phyloP scores from a whole-genome alignment of 1,140 invertebrate genomes.

The Calephelis virginiensis region DNA sequence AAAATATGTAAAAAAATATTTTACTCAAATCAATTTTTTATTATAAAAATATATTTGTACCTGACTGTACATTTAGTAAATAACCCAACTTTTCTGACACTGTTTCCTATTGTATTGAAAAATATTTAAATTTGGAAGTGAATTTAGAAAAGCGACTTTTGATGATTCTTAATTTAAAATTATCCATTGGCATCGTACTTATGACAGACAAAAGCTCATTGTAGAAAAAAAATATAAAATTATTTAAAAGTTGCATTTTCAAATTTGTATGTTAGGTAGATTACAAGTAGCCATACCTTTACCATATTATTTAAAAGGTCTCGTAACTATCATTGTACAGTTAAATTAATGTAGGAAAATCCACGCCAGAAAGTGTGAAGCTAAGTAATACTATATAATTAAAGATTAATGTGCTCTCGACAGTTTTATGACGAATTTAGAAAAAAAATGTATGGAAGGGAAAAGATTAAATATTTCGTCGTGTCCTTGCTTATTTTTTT shows the following conservation, averaged over 20 bases:
- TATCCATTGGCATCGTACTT: constrained; percentile 45
- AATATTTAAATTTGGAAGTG: background rate
- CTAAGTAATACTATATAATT: constrained; percentile 75
- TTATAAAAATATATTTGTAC: background rate
- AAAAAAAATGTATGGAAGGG: constrained; percentile 73
- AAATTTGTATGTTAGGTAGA: constrained; percentile 31
- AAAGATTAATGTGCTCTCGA: constrained; percentile 74
- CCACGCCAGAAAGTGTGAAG: constrained; percentile 66
- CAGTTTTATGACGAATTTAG: constrained; percentile 77
- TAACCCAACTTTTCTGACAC: background rate
- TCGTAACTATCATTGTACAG: constrained; percentile 76
- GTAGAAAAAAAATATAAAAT: background rate
- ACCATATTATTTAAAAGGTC: constrained; percentile 53
- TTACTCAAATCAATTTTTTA: no score
- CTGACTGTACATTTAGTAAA: background rate
- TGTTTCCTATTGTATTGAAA: background rate
- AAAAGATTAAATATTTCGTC: constrained; percentile 78
- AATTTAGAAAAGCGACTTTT: constrained; percentile 1
- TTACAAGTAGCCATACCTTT: constrained; percentile 25
- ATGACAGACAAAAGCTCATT: constrained; percentile 6
- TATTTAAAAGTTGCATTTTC: constrained; percentile 19
- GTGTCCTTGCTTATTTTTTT: constrained; percentile 68
- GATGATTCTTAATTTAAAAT: background rate
- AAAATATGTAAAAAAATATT: no score
- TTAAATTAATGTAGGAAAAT: constrained; percentile 73